These are phyloP conservation scores for Alexandromys fortis DNA, from an alignment of 2,113 vertebrate genomes.

Conservation along the genomic window DNA sequence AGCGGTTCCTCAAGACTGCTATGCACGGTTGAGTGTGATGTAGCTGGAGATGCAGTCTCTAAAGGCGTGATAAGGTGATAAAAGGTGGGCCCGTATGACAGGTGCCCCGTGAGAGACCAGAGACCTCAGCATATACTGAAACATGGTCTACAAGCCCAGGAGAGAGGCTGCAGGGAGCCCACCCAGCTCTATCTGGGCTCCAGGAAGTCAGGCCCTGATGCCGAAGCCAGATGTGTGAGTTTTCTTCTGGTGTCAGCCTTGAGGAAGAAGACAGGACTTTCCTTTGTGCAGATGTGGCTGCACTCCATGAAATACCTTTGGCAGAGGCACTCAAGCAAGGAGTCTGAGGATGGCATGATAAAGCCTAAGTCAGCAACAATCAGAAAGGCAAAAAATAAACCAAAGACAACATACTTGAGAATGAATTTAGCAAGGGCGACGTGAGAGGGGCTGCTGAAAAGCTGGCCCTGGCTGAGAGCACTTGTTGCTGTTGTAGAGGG, in stretches of 20 bases:
- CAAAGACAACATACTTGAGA: neutral
- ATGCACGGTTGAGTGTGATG: neutral
- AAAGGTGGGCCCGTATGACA: no score
- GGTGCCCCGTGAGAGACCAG: neutral
- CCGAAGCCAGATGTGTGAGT: neutral
- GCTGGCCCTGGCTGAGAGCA: neutral
- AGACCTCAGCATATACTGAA: neutral
- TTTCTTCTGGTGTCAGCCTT: neutral
- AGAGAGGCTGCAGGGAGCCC: neutral
- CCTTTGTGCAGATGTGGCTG: no score
- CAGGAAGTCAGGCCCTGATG: neutral
- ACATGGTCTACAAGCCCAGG: neutral
- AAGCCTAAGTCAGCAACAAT: neutral
- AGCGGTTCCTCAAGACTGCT: neutral
- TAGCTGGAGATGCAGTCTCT: neutral
- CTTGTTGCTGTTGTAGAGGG: neutral
- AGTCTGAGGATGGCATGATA: neutral
- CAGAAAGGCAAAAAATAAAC: neutral
- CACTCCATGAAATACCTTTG: neutral
- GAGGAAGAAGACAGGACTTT: neutral
- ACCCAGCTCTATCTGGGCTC: no score
- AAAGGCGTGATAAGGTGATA: neutral
- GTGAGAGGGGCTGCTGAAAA: no score
- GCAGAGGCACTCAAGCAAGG: neutral
- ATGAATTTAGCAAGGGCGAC: neutral